Evolutionary conservation across 2,797 vertebrate genomes (phyloP).

Genomic region (Arrhamphus sclerolepis): DNA sequence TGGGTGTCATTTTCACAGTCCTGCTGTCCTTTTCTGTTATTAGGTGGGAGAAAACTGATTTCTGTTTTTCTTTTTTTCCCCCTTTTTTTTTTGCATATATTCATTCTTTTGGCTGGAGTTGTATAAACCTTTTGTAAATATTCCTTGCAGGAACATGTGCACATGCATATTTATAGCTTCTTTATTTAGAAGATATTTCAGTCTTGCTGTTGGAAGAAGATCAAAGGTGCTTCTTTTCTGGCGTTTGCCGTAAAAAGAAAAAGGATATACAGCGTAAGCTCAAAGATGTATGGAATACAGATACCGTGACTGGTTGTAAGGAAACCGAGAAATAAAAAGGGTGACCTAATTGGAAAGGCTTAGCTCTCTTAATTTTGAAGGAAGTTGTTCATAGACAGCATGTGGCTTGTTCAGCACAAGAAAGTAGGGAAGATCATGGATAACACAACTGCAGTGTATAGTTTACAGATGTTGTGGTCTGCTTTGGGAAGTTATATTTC

Average conservation of each 20-base stretch:
- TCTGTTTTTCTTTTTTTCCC: constrained; percentile 19
- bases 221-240: constrained; percentile 61
- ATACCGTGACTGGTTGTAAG: constrained; percentile 23
- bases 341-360: constrained; percentile 61
- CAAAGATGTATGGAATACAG: constrained; percentile 41
- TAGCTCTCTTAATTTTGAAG: constrained; percentile 19
- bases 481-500: constrained; percentile 48
- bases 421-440: constrained; percentile 30
- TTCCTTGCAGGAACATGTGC: constrained; percentile 49
- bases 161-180: constrained; percentile 64
- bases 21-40: constrained; percentile 51
- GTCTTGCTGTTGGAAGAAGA: constrained; percentile 50
- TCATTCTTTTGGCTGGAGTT: constrained; percentile 40
- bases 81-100: constrained; percentile 6
- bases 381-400: constrained; percentile 43
- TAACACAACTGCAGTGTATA: constrained; percentile 32
- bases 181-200: constrained; percentile 58
- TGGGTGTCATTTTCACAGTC: constrained; percentile 34
- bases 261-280: constrained; percentile 7
- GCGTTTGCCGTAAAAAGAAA: constrained; percentile 67
- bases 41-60: constrained; percentile 37
- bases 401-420: constrained; percentile 32
- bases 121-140: constrained; percentile 59
- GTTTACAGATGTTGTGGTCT: constrained; percentile 59
- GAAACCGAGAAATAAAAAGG: constrained; percentile 43